These are phyloP conservation scores for Leucopsar rothschildi DNA, from an alignment of 2,113 vertebrate genomes.

Conservation along the genomic window DNA sequence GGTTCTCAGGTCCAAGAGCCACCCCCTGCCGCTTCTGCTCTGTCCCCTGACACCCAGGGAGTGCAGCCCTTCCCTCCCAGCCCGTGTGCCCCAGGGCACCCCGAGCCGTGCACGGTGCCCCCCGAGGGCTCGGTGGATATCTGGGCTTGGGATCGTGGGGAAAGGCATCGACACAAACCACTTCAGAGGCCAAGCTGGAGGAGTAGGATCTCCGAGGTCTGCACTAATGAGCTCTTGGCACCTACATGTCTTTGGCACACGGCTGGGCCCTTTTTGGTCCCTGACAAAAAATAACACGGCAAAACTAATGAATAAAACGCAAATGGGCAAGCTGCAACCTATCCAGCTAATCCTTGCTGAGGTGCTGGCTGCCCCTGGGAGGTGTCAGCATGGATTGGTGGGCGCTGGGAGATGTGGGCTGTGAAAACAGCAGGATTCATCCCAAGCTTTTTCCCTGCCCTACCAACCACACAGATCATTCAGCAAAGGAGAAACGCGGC, in stretches of 20 bases:
- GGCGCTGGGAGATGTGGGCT: not conserved
- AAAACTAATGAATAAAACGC: not conserved
- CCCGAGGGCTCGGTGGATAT: not conserved
- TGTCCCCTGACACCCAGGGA: not conserved
- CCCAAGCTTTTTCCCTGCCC: not conserved
- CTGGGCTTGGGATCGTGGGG: constrained; percentile 36
- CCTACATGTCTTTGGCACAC: constrained; percentile 1
- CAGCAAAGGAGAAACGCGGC: not conserved
- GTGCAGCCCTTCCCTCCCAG: not conserved
- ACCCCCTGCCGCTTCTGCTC: not conserved
- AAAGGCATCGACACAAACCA: constrained; percentile 40
- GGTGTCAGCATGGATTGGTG: not conserved
- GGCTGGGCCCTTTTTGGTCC: not conserved
- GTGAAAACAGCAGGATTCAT: not conserved
- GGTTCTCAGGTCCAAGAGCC: not conserved
- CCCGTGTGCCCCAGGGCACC: not conserved
- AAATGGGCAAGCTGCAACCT: not conserved
- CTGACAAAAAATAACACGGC: not conserved
- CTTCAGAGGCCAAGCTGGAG: constrained; percentile 58
- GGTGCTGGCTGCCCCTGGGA: not conserved
- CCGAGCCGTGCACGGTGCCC: not conserved
- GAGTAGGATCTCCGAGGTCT: constrained; percentile 37
- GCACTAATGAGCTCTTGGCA: constrained; percentile 54
- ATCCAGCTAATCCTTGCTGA: not conserved
- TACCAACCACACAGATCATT: not conserved